A percentile compares a stretch with the other conserved stretches of the same genome.
Evolutionary conservation across 2,888 invertebrate species (phyloP).

Genomic region (Muscina levida): DNA sequence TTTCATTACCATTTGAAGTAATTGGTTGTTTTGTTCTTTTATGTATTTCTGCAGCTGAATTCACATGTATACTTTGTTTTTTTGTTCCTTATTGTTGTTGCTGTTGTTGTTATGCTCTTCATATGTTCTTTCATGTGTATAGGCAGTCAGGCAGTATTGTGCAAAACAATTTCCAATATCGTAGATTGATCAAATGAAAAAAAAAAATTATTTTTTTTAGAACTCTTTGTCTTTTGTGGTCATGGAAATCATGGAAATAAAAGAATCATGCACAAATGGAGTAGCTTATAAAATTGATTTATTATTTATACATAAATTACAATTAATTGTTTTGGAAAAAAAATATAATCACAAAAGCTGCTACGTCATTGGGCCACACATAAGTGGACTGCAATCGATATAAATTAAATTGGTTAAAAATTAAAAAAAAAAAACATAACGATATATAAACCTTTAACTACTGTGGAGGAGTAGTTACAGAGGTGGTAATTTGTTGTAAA

Average conservation of each 20-base stretch:
- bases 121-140: not conserved
- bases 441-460: too few species aligned
- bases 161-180: slow-evolving; percentile 23
- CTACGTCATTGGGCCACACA: too few species aligned
- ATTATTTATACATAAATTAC: slow-evolving; percentile 61
- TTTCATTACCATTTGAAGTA: not conserved
- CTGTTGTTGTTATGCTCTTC: not conserved
- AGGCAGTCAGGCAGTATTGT: not conserved
- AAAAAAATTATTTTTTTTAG: slow-evolving; percentile 31
- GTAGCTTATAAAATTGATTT: slow-evolving; percentile 53
- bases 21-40: not conserved
- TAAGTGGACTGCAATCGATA: too few species aligned
- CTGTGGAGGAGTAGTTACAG: too few species aligned
- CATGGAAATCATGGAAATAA: slow-evolving; percentile 29
- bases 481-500: too few species aligned
- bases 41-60: not conserved
- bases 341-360: too few species aligned
- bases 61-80: slow-evolving; percentile 16
- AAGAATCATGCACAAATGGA: too few species aligned
- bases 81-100: too few species aligned
- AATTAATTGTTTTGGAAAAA: slow-evolving; percentile 47
- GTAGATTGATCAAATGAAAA: slow-evolving; percentile 57
- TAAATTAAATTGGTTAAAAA: too few species aligned
- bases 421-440: too few species aligned
- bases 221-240: slow-evolving; percentile 17